Evolutionary conservation across 2,888 invertebrate genomes (phyloP), one percentile per base, ranked within the genome.

Genomic region (Protonemura montana): DNA sequence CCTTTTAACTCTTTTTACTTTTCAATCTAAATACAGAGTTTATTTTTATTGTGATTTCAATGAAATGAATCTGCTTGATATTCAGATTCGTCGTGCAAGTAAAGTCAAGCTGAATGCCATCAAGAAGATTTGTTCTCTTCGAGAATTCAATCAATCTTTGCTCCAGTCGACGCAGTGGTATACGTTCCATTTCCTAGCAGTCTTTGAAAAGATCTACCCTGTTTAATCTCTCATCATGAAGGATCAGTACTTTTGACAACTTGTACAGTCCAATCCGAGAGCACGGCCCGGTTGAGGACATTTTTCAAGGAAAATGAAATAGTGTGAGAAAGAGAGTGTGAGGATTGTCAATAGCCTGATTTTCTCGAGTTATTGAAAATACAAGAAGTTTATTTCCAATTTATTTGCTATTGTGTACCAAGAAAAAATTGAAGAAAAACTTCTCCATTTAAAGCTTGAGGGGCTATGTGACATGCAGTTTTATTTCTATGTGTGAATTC

Each of bases 301-400:
- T 21, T 21, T 59, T 59, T 21, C 3, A 59, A 21, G 59, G 59
- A 59, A 59, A 59, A 59, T 21, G 59, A 59, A 59, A 59, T 59
- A 59, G 30, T 29, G 27, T 30, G 27, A 81, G 30, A 84, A 81
- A 81, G 30, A 83, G 81, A 83, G 87, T 28, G 87, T 86, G 87
- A 85, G 87, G 85, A 85, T 82, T 87, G 85, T 86, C 85, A 87
- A 87, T 87, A 86, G 87, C 87, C 82, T 86, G 82, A 86, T 87
- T 87, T 87, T 86, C 85, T 82, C 76, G 77, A 85, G 86, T 87
- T 86, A 87, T 87, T 87, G 86, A 87, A 87, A 87, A 87, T 86
- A 86, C 87, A 81, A 86, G 87, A 87, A 87, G 86, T 87, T 87
- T 87, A 87, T 87, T 86, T 86, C 85, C 87, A 82, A 86, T 87